Conservation (phyloP, 2,888 invertebrate species). For the Tipula confusa region DNA sequence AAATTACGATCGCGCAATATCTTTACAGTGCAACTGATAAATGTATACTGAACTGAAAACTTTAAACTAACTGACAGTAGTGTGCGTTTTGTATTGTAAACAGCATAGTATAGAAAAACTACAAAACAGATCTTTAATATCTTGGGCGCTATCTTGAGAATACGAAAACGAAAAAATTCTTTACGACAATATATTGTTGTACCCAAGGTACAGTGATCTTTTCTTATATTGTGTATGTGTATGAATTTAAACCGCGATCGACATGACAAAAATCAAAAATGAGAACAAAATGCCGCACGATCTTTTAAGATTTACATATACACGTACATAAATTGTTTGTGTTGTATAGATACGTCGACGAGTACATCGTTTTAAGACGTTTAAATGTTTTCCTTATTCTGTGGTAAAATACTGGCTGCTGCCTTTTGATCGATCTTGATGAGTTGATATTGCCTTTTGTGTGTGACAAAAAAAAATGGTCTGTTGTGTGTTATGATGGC, state of each 20-base stretch:
- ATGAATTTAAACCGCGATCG: background rate
- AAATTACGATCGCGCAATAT: background rate
- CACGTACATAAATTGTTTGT: background rate
- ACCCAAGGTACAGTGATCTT: slow-evolving; percentile 9
- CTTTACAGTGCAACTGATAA: background rate
- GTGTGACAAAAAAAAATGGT: background rate
- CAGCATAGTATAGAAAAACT: background rate
- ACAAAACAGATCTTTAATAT: background rate
- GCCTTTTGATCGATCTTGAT: background rate
- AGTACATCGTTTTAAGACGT: background rate
- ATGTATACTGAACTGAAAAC: background rate
- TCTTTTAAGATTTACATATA: background rate
- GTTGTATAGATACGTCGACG: background rate
- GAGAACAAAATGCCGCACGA: background rate
- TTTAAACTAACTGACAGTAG: too few species aligned
- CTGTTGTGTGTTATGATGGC: background rate
- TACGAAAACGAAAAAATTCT: background rate
- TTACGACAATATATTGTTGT: background rate
- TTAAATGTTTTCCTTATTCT: background rate
- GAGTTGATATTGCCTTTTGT: slow-evolving; percentile 12
- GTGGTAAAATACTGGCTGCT: background rate
- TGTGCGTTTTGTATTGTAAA: background rate
- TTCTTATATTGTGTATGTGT: background rate
- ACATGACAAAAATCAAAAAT: slow-evolving; percentile 17
- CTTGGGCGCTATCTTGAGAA: background rate